These are phyloP conservation scores for Acrobasis consociella DNA, from an alignment of 2,888 invertebrate genomes.

Conservation along the genomic window DNA sequence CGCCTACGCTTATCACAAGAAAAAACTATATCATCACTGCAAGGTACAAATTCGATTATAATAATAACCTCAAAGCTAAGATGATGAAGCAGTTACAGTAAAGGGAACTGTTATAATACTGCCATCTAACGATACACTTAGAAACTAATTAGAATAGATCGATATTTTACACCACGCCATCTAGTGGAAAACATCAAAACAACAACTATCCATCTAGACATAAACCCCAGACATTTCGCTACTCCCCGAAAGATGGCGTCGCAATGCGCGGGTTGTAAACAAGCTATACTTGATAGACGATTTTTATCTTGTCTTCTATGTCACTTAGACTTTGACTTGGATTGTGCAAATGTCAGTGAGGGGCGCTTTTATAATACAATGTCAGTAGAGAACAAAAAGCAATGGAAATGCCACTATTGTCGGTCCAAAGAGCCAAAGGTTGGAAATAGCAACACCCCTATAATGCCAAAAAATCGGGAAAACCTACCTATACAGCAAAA, in stretches of 20 bases:
- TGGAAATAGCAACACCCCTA: conserved; percentile 24
- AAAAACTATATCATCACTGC: neutral
- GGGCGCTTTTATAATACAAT: conserved; percentile 24
- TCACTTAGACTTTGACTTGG: conserved; percentile 20
- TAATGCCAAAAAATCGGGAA: conserved; percentile 1
- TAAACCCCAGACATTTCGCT: neutral
- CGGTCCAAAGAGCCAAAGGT: conserved; percentile 21
- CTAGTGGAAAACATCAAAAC: neutral
- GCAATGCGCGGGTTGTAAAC: conserved; percentile 18
- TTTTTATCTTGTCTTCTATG: conserved; percentile 19
- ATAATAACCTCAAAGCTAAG: neutral
- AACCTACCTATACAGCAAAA: neutral
- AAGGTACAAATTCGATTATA: neutral
- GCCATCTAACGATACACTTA: neutral
- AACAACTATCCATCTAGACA: neutral
- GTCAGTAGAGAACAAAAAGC: conserved; percentile 19
- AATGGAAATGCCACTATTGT: conserved; percentile 26
- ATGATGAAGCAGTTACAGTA: neutral
- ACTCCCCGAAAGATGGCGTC: conserved; percentile 10
- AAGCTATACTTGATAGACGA: conserved; percentile 18
- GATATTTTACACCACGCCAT: neutral
- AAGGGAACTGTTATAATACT: neutral
- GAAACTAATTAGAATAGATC: neutral
- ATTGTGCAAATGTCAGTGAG: conserved; percentile 25
- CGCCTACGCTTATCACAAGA: neutral